phyloP scores from a whole-genome alignment of 2,113 vertebrate genomes.

The Eurypyga helias region DNA sequence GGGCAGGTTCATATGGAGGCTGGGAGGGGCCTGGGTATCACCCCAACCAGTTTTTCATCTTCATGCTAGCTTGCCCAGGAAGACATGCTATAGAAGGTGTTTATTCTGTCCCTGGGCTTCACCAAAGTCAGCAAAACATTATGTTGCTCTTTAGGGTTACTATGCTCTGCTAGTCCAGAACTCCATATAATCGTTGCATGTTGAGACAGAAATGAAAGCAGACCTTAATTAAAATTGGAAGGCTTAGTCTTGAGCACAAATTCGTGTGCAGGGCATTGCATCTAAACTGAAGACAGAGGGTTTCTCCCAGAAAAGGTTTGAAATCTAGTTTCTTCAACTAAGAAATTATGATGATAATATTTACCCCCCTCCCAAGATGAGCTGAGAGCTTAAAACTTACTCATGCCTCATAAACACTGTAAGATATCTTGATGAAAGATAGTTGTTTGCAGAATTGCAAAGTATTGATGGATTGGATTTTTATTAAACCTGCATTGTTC shows the following conservation, averaged over 20 bases:
- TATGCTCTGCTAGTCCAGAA: not conserved
- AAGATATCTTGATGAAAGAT: not conserved
- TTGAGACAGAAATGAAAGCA: not conserved
- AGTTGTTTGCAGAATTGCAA: not conserved
- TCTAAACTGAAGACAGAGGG: not conserved
- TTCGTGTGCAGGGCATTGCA: not conserved
- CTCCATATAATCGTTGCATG: not conserved
- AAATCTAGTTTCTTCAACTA: not conserved
- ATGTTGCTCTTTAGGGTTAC: not conserved
- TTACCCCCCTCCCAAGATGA: not conserved
- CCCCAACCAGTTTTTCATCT: not conserved
- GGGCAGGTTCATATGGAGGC: not conserved
- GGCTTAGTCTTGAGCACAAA: not conserved
- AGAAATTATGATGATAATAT: not conserved
- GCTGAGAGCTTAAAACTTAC: not conserved
- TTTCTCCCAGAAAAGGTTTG: not conserved
- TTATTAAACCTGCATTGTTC: slow-evolving; percentile 13
- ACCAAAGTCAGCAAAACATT: not conserved
- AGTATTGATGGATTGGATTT: not conserved
- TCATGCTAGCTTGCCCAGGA: not conserved
- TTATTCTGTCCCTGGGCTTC: not conserved
- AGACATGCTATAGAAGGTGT: not conserved
- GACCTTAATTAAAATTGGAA: not conserved
- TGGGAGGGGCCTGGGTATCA: not conserved
- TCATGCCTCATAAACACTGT: not conserved